Evolutionary conservation across 2,888 invertebrate species (phyloP), one percentile per base, ranked within the genome.

Genomic region (Synanthedon tipuliformis): DNA sequence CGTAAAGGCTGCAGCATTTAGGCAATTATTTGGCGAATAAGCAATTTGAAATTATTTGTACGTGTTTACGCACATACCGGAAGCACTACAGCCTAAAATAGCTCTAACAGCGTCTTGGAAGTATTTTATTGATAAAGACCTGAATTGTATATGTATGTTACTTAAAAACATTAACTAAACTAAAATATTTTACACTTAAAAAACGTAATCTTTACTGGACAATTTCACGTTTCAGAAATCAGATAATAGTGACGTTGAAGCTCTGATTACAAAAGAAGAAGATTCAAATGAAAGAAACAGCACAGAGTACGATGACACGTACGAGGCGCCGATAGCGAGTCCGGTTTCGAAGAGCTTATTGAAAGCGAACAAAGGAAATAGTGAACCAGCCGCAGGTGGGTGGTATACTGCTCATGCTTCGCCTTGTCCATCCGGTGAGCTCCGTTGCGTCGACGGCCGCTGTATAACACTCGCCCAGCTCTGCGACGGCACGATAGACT

Each of bases 391-490:
- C 7, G 7, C 4, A 45, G 45, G 45, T 45, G n/a, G 13, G n/a
- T 45, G 13, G n/a, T 45, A 45, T 4, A 76, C 75, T 11, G 78
- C 83, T 10, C 87, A 86, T 61, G 71, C 76, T 1, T 88, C 89
- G 0, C 87, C 89, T 0, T 90, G 82, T 65, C 89, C 86, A 1
- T 78, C 74, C 52, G 87, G 88, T 0, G 89, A 91, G 61, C 71
- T 91, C 51, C 86, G 91, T 53, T 92, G 91, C 61, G 89, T 90
- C 4, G 91, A 90, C 65, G 91, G 91, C 27, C 81, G 89, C 56
- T 92, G 91, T 68, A 91, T 92, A 61, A 89, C 90, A 0, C 81
- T 91, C 15, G 80, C 88, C 8, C 90, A 90, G 61, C 84, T 91
- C 40, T 92, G 91, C 64, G 91, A 92, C 65, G 87, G 88, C n/a